Evolutionary conservation across 2,888 invertebrate genomes (phyloP).

Genomic region (Arrhopalites spinosus): DNA sequence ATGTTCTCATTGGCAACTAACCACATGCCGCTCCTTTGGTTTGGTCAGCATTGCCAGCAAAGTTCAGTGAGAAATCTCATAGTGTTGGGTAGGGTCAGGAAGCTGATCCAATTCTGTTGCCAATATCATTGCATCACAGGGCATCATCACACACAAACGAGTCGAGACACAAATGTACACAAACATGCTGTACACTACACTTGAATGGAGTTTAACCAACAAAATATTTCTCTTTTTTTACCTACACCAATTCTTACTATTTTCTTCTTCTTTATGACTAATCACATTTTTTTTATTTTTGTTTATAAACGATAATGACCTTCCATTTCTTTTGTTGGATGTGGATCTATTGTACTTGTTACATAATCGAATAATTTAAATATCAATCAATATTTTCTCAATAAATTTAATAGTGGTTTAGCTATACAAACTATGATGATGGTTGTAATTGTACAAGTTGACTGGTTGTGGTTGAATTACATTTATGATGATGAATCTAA

Average conservation of each 20-base stretch:
- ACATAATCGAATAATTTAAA: too few species aligned
- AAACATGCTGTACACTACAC: background rate
- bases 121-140: constrained; percentile 37
- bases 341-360: too few species aligned
- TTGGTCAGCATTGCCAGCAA: constrained; percentile 44
- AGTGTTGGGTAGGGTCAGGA: constrained; percentile 44
- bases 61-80: constrained; percentile 35
- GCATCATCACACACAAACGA: background rate
- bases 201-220: background rate
- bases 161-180: background rate
- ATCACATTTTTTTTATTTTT: too few species aligned
- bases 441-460: too few species aligned
- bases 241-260: too few species aligned
- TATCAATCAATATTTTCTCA: too few species aligned
- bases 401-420: too few species aligned
- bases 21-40: constrained; percentile 40
- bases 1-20: constrained; percentile 43
- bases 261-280: too few species aligned
- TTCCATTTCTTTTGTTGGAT: too few species aligned
- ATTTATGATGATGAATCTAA: constrained; percentile 27
- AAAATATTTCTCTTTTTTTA: too few species aligned
- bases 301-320: too few species aligned
- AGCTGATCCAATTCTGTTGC: constrained; percentile 41
- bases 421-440: too few species aligned
- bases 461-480: constrained; percentile 21